Evolutionary conservation across 2,797 vertebrate species (phyloP).

Genomic region (Hyperoplus lanceolatus): DNA sequence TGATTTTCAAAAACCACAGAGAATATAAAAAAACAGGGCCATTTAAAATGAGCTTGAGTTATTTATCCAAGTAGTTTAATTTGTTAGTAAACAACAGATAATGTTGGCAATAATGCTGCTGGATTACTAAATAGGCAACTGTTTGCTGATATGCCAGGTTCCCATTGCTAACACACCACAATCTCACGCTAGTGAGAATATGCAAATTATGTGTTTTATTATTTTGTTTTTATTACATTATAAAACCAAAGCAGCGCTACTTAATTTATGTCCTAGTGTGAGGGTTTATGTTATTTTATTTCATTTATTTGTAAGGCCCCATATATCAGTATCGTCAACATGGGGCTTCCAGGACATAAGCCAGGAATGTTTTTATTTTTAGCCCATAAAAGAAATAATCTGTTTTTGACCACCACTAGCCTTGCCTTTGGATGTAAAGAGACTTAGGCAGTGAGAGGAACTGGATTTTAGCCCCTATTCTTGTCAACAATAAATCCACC

Average conservation of each 20-base stretch:
- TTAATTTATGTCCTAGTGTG: neutral
- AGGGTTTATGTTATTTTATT: neutral
- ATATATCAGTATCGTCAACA: too few species aligned
- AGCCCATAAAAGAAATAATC: too few species aligned
- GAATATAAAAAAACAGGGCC: conserved; percentile 14
- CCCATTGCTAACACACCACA: too few species aligned
- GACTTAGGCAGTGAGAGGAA: too few species aligned
- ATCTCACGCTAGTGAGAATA: neutral
- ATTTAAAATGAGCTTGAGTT: conserved; percentile 1
- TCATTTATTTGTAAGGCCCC: neutral
- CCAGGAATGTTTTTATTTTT: too few species aligned
- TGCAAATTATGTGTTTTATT: neutral
- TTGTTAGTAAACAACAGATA: neutral
- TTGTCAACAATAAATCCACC: too few species aligned
- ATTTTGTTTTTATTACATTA: neutral
- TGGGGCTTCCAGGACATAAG: too few species aligned
- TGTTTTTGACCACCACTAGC: too few species aligned
- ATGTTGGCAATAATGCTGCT: neutral
- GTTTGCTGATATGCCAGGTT: neutral
- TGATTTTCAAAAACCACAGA: conserved; percentile 33
- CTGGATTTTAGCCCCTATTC: too few species aligned
- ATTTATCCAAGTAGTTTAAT: neutral
- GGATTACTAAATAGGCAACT: neutral
- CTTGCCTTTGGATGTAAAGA: too few species aligned
- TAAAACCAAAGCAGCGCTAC: neutral